Percentiles rank a stretch among this genome's conserved stretches.
These are phyloP conservation scores for Imbricaverruca yamaguchii DNA, from an alignment of 2,888 invertebrate species.

Conservation along the genomic window DNA sequence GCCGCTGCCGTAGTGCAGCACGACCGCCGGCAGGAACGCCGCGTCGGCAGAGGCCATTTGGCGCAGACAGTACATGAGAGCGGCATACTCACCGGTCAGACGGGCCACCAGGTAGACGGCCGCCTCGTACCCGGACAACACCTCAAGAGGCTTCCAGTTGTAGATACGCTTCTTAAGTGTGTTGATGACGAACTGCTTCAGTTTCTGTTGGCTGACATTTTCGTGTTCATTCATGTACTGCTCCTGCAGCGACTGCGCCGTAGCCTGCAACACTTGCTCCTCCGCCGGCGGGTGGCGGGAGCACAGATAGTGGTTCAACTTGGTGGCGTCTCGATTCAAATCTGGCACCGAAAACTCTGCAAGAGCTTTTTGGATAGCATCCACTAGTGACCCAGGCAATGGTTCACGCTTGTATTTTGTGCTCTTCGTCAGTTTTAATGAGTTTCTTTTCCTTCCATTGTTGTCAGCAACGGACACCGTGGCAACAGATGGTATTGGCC, in stretches of 20 bases:
- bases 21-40: conserved; percentile 26
- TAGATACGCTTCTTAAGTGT: neutral
- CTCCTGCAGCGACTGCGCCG: neutral
- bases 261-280: neutral
- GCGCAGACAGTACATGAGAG: conserved; percentile 27
- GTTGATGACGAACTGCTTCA: neutral
- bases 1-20: conserved; percentile 32
- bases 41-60: conserved; percentile 27
- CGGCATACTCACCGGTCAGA: conserved; percentile 29
- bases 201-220: neutral
- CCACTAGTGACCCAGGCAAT: neutral
- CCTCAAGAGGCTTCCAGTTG: neutral
- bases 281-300: neutral
- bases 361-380: neutral
- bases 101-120: conserved; percentile 28
- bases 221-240: neutral
- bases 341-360: neutral
- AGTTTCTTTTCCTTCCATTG: conserved; percentile 66
- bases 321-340: neutral
- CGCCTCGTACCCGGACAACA: neutral
- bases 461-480: too few relatives aligned
- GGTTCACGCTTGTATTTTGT: neutral
- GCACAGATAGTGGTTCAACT: neutral
- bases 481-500: too few relatives aligned
- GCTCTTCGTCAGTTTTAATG: conserved; percentile 61